These are phyloP conservation scores for Glyptemys insculpta DNA, from an alignment of 2,797 vertebrate genomes.

Conservation along the genomic window DNA sequence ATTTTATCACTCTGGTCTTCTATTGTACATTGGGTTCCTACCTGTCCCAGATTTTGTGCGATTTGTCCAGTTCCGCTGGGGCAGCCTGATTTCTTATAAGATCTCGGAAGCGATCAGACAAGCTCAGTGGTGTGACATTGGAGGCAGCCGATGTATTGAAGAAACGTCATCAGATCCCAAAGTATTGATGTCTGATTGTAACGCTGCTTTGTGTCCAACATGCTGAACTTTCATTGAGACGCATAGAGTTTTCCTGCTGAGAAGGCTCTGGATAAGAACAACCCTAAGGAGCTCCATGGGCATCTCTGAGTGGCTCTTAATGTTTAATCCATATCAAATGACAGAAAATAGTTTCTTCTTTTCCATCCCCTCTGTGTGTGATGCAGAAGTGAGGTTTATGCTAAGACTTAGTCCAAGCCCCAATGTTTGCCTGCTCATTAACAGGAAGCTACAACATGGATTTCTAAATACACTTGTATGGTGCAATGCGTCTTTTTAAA, in stretches of 20 bases:
- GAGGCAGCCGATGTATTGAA: rapidly evolving
- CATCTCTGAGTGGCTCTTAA: not conserved
- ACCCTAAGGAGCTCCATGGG: not conserved
- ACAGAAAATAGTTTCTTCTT: not conserved
- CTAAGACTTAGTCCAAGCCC: not conserved
- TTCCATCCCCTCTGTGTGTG: not conserved
- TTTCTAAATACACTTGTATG: not conserved
- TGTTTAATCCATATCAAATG: not conserved
- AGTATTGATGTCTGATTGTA: not conserved
- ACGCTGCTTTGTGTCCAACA: rapidly evolving
- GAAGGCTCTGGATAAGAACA: rapidly evolving
- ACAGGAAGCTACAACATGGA: not conserved
- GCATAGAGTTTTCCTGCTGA: rapidly evolving
- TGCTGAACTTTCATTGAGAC: not conserved
- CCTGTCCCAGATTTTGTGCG: not conserved
- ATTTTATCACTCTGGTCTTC: not conserved
- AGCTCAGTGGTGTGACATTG: not conserved
- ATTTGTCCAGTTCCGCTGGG: not conserved
- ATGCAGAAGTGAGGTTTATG: not conserved
- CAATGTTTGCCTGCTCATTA: not conserved
- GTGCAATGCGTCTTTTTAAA: not conserved
- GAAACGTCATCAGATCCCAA: not conserved
- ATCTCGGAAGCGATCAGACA: not conserved
- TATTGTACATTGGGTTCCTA: rapidly evolving
- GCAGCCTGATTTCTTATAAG: not conserved